A percentile compares a stretch with the other conserved stretches of the same genome.
phyloP scores from a whole-genome alignment of 2,113 vertebrate genomes.

The Leptobrachium leishanense region DNA sequence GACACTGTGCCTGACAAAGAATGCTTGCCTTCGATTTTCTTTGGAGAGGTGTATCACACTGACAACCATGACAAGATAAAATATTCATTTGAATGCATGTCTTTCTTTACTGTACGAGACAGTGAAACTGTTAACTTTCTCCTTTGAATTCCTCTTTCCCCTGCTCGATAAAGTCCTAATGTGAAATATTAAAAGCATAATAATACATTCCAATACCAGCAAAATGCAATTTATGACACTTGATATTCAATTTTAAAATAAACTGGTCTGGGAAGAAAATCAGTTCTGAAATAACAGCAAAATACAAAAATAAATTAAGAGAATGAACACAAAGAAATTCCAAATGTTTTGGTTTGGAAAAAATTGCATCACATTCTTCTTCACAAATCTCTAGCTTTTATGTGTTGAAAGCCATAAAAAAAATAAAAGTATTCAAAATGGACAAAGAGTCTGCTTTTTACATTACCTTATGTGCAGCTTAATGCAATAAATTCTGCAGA shows the following conservation, averaged over 20 bases:
- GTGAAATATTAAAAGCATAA: background rate
- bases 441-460: slow-evolving; percentile 15
- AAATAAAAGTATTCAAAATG: background rate
- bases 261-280: background rate
- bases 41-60: no score
- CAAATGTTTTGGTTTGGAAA: slow-evolving; percentile 33
- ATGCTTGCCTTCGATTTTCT: no score
- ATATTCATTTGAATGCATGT: no score
- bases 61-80: no score
- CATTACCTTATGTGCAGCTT: background rate
- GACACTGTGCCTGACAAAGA: no score
- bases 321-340: slow-evolving; percentile 1
- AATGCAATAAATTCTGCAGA: slow-evolving; percentile 3
- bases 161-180: no score
- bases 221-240: background rate
- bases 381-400: slow-evolving; percentile 17
- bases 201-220: background rate
- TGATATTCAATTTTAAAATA: background rate
- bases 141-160: no score
- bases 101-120: no score
- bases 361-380: slow-evolving; percentile 9
- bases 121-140: no score
- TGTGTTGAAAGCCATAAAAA: slow-evolving; percentile 9
- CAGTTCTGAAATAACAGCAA: background rate
- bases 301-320: background rate